Evolutionary conservation across 1,140 invertebrate genomes (phyloP), one percentile per base, ranked within the genome.

Genomic region (Chironomus tepperi): DNA sequence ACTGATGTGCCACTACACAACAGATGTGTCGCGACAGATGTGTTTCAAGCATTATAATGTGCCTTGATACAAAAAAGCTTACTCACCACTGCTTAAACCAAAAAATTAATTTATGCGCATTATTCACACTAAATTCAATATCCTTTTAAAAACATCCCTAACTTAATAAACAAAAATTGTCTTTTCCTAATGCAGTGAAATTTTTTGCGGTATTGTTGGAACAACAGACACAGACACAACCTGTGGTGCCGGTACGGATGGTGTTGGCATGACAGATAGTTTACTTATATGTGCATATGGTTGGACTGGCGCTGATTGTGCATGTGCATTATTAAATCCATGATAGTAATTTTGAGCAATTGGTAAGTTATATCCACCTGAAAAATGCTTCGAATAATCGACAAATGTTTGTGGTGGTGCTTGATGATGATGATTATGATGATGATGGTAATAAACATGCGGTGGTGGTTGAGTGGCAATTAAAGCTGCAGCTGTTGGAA

Each of bases 171-270:
- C 1, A 34, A 34, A 34, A 34, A 34, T 57, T n/a, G n/a, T n/a
- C n/a, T n/a, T n/a, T n/a, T 15, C n/a, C 47, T 57, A 57, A 57
- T 57, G 47, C 47, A 57, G 47, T n/a, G 47, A 57, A 57, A 57
- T 57, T 57, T 57, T 57, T n/a, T 57, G 47, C 3, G 47, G 47
- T 15, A 57, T 57, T 5, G 47, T 57, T n/a, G 47, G 47, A 57
- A 57, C 47, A 15, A 57, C 47, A 57, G 47, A 57, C 3, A 57
- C 47, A 57, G 47, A 57, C 15, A 57, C 12, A 57, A 57, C 47
- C n/a, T 57, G 47, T 47, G 43, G 43, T 70, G 65, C 7, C 5
- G 65, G 19, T 18, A 21, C 19, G 5, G 18, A 15, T 18, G 65
- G 16, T 18, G 65, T 18, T 70, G 19, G 65, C 1, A 21, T 9